A percentile compares a stretch with the other conserved stretches of the same genome.
Conservation (phyloP, 2,113 vertebrate species). For the Pomatorhinus ruficollis region DNA sequence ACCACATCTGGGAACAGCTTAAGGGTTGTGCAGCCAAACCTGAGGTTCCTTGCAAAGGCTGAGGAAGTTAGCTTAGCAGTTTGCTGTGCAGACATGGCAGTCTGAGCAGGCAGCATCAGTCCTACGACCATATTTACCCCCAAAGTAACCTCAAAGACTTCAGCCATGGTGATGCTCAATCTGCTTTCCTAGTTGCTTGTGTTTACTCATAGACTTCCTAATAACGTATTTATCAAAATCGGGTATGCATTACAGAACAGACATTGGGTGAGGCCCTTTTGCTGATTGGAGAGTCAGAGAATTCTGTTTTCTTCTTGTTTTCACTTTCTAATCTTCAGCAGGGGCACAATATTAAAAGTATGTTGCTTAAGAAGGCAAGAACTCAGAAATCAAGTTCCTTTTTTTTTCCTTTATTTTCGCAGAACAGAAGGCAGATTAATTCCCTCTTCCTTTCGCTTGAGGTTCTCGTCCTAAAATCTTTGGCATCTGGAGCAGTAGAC, state of each 20-base stretch:
- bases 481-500: not conserved
- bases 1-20: not conserved
- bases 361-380: not conserved
- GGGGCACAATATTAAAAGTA: not conserved
- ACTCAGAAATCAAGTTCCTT: not conserved
- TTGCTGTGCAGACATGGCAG: accelerated
- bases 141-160: not conserved
- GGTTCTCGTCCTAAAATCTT: not conserved
- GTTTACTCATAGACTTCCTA: not conserved
- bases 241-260: not conserved
- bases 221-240: not conserved
- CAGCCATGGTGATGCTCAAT: not conserved
- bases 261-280: not conserved
- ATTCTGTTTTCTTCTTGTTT: not conserved
- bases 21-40: not conserved
- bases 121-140: not conserved
- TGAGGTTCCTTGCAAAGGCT: not conserved
- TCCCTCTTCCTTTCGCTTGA: not conserved
- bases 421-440: not conserved
- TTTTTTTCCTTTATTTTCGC: not conserved
- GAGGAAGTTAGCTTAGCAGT: not conserved
- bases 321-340: not conserved
- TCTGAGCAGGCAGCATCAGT: not conserved
- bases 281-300: not conserved
- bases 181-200: not conserved